These are phyloP conservation scores for Drosophila prolongata DNA, from an alignment of 2,888 invertebrate species.

Conservation along the genomic window DNA sequence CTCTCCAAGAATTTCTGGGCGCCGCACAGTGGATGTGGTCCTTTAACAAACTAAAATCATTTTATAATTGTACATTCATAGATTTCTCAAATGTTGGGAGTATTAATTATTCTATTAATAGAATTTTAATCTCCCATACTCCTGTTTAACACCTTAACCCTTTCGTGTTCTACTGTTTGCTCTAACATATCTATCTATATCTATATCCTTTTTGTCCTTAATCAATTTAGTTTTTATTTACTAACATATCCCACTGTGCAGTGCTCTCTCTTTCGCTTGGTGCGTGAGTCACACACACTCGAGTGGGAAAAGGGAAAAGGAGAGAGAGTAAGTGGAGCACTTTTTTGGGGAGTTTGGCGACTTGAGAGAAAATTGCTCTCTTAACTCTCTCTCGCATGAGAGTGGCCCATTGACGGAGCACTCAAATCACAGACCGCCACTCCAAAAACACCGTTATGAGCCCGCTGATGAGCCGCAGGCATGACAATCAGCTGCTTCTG, in stretches of 20 bases:
- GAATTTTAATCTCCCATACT: too few species aligned
- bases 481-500: conserved; percentile 45
- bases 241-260: conserved; percentile 4
- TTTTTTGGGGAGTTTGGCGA: conserved; percentile 23
- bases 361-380: background rate
- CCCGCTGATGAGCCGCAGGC: conserved; percentile 35
- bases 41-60: too few species aligned
- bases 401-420: conserved; percentile 64
- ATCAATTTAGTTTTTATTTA: background rate
- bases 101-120: too few species aligned
- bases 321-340: conserved; percentile 26
- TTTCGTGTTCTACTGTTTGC: too few species aligned
- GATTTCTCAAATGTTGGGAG: too few species aligned
- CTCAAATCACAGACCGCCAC: conserved; percentile 66
- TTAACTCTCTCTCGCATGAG: conserved; percentile 57
- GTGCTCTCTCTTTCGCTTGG: conserved; percentile 4
- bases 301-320: background rate
- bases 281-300: conserved; percentile 28
- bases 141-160: too few species aligned
- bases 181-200: too few species aligned
- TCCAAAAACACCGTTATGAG: conserved; percentile 31
- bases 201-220: background rate
- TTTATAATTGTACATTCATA: too few species aligned
- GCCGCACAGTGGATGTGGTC: conserved; percentile 14
- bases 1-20: conserved; percentile 33